Conservation (phyloP, 2,113 vertebrate genomes). For the Protobothrops flavoviridis region DNA sequence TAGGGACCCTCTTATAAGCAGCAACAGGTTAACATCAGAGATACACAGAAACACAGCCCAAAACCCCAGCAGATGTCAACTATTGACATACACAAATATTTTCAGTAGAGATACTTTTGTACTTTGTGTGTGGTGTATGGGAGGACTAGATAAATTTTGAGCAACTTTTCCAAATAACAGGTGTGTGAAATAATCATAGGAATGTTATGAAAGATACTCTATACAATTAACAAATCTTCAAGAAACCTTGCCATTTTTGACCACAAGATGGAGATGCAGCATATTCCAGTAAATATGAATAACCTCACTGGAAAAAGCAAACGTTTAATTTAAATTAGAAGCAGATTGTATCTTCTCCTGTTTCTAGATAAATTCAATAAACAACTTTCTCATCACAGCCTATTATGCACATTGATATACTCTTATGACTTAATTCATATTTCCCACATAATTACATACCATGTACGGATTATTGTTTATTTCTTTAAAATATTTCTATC, state of each 20-base stretch:
- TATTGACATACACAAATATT: neutral
- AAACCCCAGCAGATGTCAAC: neutral
- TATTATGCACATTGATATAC: neutral
- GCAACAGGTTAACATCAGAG: neutral
- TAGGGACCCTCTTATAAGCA: neutral
- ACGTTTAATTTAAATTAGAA: neutral
- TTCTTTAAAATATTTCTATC: neutral
- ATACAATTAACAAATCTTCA: neutral
- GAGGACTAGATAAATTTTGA: neutral
- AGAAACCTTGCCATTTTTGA: neutral
- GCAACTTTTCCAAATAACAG: neutral
- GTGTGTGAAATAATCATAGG: neutral
- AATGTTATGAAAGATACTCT: neutral
- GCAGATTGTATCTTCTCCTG: neutral
- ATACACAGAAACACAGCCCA: neutral
- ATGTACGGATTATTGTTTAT: neutral
- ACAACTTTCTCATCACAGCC: neutral
- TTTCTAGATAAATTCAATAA: neutral
- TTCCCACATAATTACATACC: neutral
- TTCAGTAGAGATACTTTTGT: neutral
- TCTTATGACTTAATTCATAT: neutral
- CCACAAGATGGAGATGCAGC: constrained; percentile 50
- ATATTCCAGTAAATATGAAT: neutral
- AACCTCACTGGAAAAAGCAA: neutral
- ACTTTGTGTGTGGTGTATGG: neutral